These are phyloP conservation scores for Conops quadrifasciatus DNA, from an alignment of 2,888 invertebrate genomes.

Conservation along the genomic window DNA sequence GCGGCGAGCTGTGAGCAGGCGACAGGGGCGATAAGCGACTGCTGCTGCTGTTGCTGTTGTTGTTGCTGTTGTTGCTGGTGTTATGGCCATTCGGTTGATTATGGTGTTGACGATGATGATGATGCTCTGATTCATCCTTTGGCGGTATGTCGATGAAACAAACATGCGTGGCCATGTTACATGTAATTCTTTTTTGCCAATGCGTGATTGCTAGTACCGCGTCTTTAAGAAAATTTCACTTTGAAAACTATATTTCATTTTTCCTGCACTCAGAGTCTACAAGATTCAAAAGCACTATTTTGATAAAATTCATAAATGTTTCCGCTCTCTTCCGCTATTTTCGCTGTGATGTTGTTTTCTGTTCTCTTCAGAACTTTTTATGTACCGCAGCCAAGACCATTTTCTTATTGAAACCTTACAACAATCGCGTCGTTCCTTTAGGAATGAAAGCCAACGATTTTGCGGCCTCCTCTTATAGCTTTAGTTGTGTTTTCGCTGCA, in stretches of 20 bases:
- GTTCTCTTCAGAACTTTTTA: conserved; percentile 10
- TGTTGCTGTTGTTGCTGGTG: conserved; percentile 39
- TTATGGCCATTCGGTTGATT: not conserved
- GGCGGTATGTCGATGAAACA: conserved; percentile 52
- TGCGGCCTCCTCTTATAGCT: conserved; percentile 60
- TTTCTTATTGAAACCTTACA: conserved; percentile 27
- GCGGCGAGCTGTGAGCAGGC: conserved; percentile 63
- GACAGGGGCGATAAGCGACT: conserved; percentile 61
- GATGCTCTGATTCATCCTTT: conserved; percentile 16
- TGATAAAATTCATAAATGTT: not conserved
- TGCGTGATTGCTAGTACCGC: no score
- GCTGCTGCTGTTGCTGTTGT: conserved; percentile 17
- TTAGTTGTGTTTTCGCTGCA: conserved; percentile 37
- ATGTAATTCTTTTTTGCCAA: no score
- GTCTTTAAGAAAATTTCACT: no score
- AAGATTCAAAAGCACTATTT: not conserved
- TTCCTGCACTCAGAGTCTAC: not conserved
- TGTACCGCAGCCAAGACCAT: not conserved
- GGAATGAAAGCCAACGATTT: conserved; percentile 56
- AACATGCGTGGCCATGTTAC: conserved; percentile 39
- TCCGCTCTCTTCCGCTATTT: not conserved
- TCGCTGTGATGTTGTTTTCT: conserved; percentile 7
- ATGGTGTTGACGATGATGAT: conserved; percentile 35
- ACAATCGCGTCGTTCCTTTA: conserved; percentile 52
- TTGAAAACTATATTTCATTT: no score